Conservation (phyloP, 2,113 vertebrate species). For the Oryzias javanicus region DNA sequence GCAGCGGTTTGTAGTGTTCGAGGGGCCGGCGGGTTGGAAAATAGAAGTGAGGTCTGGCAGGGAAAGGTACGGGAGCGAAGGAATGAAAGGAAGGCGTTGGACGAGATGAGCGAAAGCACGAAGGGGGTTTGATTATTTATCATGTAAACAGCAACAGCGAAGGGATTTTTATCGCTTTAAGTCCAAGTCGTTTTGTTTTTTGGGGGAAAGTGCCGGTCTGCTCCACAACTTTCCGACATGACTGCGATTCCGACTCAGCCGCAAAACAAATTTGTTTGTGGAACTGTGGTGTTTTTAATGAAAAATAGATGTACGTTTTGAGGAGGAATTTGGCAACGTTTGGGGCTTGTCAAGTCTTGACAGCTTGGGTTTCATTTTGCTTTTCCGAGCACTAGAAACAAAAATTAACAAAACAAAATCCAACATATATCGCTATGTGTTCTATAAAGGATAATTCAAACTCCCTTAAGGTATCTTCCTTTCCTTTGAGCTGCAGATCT, state of each 20-base stretch:
- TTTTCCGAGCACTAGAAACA: too few species aligned
- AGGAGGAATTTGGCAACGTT: slow-evolving; percentile 1
- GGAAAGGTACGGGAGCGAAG: slow-evolving; percentile 16
- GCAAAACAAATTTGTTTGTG: slow-evolving; percentile 18
- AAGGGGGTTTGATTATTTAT: slow-evolving; percentile 32
- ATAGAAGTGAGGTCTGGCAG: slow-evolving; percentile 57
- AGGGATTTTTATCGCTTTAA: background rate
- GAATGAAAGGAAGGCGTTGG: slow-evolving; percentile 55
- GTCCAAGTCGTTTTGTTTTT: background rate
- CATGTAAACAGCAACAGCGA: slow-evolving; percentile 32
- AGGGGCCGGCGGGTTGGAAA: slow-evolving; percentile 47
- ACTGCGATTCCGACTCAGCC: slow-evolving; percentile 1
- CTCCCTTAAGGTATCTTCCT: background rate
- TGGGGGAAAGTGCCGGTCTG: too few species aligned
- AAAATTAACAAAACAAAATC: too few species aligned
- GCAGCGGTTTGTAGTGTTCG: slow-evolving; percentile 48
- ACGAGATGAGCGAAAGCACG: slow-evolving; percentile 19
- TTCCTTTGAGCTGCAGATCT: slow-evolving; percentile 13
- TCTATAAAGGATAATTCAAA: too few species aligned
- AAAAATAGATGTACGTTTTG: background rate
- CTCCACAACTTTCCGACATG: background rate
- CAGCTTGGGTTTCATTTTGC: too few species aligned
- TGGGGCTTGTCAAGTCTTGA: too few species aligned
- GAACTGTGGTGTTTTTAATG: background rate
- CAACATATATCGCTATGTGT: too few species aligned